Conservation (phyloP, 2,888 invertebrate species). For the Athalia cordata region DNA sequence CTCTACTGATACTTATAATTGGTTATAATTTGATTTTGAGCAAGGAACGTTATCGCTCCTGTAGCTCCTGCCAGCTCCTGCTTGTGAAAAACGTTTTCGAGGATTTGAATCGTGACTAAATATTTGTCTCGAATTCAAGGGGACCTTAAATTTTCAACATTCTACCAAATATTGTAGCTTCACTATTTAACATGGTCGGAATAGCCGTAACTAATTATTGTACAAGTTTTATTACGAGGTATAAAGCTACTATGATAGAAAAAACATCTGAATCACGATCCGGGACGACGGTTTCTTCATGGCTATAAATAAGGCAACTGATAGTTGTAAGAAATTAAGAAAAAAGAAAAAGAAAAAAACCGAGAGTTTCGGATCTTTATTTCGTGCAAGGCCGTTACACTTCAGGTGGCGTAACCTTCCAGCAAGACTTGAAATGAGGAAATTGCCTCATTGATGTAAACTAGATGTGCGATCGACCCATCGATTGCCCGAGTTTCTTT, state of each 20-base stretch:
- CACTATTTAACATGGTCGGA: no score
- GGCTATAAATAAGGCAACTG: background rate
- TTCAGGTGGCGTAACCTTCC: constrained; percentile 25
- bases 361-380: constrained; percentile 12
- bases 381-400: constrained; percentile 22
- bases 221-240: no score
- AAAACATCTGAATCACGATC: constrained; percentile 19
- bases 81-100: no score
- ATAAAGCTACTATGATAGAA: background rate
- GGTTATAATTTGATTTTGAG: no score
- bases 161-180: no score
- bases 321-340: background rate
- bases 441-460: background rate
- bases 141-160: no score
- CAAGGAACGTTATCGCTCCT: no score
- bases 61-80: no score
- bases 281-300: constrained; percentile 8
- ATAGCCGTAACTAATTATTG: no score
- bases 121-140: no score
- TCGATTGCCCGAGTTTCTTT: background rate
- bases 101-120: no score
- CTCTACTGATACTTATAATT: no score
- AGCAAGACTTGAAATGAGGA: constrained; percentile 4
- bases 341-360: background rate
- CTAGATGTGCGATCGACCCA: background rate